A percentile compares a stretch with the other conserved stretches of the same genome.
phyloP scores from a whole-genome alignment of 1,140 invertebrate species.

The Mycetomoellerius zeteki region DNA sequence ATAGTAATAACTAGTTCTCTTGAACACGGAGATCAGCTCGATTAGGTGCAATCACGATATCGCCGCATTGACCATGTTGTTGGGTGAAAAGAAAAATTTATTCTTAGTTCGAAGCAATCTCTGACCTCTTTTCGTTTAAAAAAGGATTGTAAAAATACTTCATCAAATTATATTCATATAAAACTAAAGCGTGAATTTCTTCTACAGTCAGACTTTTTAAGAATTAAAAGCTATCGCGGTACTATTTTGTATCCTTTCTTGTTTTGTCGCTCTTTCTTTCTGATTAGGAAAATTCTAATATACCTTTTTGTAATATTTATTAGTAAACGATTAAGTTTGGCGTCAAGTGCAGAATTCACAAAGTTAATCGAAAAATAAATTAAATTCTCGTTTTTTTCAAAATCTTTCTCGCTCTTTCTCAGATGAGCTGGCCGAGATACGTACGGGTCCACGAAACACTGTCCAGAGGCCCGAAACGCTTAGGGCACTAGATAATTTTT shows the following conservation, averaged over 20 bases:
- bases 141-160: slow-evolving; percentile 7
- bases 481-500: slow-evolving; percentile 77
- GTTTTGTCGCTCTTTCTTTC: neutral
- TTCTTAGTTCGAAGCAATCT: neutral
- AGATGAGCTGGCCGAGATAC: slow-evolving; percentile 70
- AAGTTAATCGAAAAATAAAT: slow-evolving; percentile 3
- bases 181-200: neutral
- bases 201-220: neutral
- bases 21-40: slow-evolving; percentile 22
- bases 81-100: slow-evolving; percentile 19
- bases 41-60: slow-evolving; percentile 20
- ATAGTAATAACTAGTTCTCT: slow-evolving; percentile 17
- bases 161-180: neutral
- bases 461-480: slow-evolving; percentile 79
- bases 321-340: neutral
- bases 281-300: neutral
- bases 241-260: neutral
- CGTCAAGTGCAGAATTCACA: neutral
- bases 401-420: slow-evolving; percentile 44
- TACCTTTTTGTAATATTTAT: neutral
- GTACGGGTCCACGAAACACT: slow-evolving; percentile 77
- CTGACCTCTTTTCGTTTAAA: neutral
- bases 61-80: neutral
- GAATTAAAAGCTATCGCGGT: neutral
- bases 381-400: neutral